Evolutionary conservation across 2,888 invertebrate species (phyloP), one percentile per base, ranked within the genome.

Genomic region (Helobdella robusta): DNA sequence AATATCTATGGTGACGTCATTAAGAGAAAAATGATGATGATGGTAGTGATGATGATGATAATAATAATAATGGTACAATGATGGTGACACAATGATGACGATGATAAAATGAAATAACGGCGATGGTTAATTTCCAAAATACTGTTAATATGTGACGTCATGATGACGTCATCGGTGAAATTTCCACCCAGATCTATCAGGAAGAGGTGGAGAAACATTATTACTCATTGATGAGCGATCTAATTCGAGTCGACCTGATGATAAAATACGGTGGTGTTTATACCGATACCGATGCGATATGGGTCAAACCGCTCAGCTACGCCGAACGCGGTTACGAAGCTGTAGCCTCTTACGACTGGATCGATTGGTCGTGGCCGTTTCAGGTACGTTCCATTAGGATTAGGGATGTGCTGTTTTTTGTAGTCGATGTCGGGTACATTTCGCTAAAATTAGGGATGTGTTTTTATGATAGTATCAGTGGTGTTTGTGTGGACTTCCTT

Each of bases 201-300:
- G 68, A 68, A n/a, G 73, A 72, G 32, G 70, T 73, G 23, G 62
- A 68, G 36, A 66, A 74, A 11, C 66, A 72, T 44, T 74, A 73
- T 66, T 68, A 67, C 2, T 73, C 74, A 23, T 74, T 76, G 59
- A 72, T 73, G 64, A 76, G 76, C 66, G 77, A 77, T 66, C 68
- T 77, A 5, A 73, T 77, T 4, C 65, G 77, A 6, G 76, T 75
- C 1, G 76, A 77, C 34, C 70, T 75, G 28, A 70, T 77, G 66
- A 71, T 74, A 23, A 75, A 74, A 67, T 77, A 76, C 67, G 77
- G 77, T 34, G 77, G 77, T 4, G 73, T 77, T n/a, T 77, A 77
- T 67, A 70, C 75, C 40, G 77, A 77, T 67, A 77, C 75, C 70
- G 77, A 77, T 64, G 77, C 74, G 6, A 68, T 76, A 8, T 77